phyloP scores from a whole-genome alignment of 1,140 invertebrate genomes.

The Penaeus vannamei region DNA sequence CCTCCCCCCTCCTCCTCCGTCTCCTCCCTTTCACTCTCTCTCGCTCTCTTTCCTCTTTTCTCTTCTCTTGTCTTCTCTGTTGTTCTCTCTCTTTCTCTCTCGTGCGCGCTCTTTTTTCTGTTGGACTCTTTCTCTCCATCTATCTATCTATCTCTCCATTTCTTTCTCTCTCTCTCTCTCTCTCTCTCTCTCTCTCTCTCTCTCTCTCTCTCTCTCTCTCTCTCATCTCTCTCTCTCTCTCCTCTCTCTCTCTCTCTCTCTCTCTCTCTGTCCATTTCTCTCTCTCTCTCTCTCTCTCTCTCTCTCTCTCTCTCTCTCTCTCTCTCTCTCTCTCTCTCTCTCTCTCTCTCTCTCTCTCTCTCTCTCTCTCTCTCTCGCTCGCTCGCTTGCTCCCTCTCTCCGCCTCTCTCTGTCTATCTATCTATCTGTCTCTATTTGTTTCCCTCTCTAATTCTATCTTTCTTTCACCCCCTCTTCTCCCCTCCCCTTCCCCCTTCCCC shows the following conservation, averaged over 20 bases:
- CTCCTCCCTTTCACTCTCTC: neutral
- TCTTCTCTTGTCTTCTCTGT: slow-evolving; percentile 7
- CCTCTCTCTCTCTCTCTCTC: neutral
- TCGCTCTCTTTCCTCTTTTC: neutral
- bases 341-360: neutral
- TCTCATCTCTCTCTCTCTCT: neutral
- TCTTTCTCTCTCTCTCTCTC: neutral
- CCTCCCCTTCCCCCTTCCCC: neutral
- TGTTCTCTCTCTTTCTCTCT: slow-evolving; percentile 3
- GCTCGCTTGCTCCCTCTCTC: neutral
- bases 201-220: neutral
- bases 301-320: neutral
- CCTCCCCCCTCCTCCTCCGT: neutral
- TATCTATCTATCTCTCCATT: slow-evolving; percentile 12
- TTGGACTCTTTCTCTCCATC: neutral
- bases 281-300: neutral
- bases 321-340: neutral
- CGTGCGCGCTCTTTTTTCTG: neutral
- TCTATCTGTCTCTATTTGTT: neutral
- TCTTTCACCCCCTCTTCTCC: neutral
- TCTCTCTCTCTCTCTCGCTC: neutral
- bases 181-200: neutral
- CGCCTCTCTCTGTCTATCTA: neutral
- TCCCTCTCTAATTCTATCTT: too few species aligned
- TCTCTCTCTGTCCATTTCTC: neutral